Evolutionary conservation across 2,797 vertebrate species (phyloP).

Genomic region (Triplophysa bombifrons): DNA sequence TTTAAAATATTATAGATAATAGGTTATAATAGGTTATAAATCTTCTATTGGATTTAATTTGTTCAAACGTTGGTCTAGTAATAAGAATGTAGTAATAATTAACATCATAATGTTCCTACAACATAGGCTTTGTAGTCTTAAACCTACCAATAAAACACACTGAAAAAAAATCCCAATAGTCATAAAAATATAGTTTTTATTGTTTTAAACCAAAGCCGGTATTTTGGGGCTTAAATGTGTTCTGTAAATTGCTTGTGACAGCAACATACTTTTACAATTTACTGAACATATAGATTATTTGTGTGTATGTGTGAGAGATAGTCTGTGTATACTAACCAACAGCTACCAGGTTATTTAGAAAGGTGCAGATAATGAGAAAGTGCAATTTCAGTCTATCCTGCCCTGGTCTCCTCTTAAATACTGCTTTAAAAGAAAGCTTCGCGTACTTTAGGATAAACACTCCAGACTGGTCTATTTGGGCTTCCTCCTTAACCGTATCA

Average conservation of each 20-base stretch:
- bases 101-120: too few relatives aligned
- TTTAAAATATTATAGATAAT: too few relatives aligned
- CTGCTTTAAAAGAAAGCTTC: slow-evolving; percentile 58
- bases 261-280: background rate
- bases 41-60: too few relatives aligned
- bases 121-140: too few relatives aligned
- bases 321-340: slow-evolving; percentile 60
- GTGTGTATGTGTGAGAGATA: background rate
- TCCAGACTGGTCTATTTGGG: background rate
- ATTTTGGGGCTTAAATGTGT: too few relatives aligned
- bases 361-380: slow-evolving; percentile 64
- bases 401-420: slow-evolving; percentile 61
- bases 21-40: too few relatives aligned
- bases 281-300: background rate
- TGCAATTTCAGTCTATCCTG: slow-evolving; percentile 66
- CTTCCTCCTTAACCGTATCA: background rate
- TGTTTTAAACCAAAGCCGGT: too few relatives aligned
- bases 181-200: background rate
- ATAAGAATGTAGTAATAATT: too few relatives aligned
- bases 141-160: too few relatives aligned
- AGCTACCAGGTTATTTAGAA: slow-evolving; percentile 63
- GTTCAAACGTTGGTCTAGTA: too few relatives aligned
- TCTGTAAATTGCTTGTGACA: too few relatives aligned
- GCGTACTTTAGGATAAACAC: slow-evolving; percentile 52
- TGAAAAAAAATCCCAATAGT: too few relatives aligned